Evolutionary conservation across 1,140 invertebrate genomes (phyloP), one percentile per base, ranked within the genome.

Genomic region (Ctenoplectra terminalis): DNA sequence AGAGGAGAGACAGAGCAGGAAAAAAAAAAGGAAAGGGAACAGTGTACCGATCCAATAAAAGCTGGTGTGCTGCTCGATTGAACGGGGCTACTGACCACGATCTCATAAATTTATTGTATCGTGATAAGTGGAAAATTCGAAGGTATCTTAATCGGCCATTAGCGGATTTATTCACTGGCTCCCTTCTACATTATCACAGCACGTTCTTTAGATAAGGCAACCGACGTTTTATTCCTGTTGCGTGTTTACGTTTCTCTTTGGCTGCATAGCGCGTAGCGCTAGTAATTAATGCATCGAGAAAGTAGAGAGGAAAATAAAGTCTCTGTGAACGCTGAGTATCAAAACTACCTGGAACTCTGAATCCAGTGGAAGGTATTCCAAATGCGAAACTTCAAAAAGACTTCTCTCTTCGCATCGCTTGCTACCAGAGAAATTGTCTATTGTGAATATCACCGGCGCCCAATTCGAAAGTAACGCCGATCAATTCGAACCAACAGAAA

Each of bases 111-210:
- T 58, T 26, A 81, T 81, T 48, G 50, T 66, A 48, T 31, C 79
- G 50, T 50, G 77, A 74, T 73, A 80, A 80, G 48, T 80, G 78
- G 58, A 74, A 81, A 81, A 81, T 81, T 66, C 78, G 71, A 74
- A 37, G 58, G 60, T 46, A 66, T 66, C 71, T 81, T 73, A 80
- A 73, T 80, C 77, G 77, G 1, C 13, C 40, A 8, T 66, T 67
- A 9, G 17, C 13, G 40, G 48, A 74, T 74, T 81, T 74, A 81
- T 64, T 20, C 46, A 4, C 7, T 9, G 17, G 23, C 7, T 52
- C 11, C 26, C 2, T 20, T 50, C 29, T 48, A n/a, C 37, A 26
- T 31, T 34, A 80, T 73, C 37, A 20, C n/a, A 4, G 20, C 1
- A 1, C 37, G n/a, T 56, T 34, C 34, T 31, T 31, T 9, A 20